Conservation (phyloP, 2,113 vertebrate species). For the Leucopternis melanops region DNA sequence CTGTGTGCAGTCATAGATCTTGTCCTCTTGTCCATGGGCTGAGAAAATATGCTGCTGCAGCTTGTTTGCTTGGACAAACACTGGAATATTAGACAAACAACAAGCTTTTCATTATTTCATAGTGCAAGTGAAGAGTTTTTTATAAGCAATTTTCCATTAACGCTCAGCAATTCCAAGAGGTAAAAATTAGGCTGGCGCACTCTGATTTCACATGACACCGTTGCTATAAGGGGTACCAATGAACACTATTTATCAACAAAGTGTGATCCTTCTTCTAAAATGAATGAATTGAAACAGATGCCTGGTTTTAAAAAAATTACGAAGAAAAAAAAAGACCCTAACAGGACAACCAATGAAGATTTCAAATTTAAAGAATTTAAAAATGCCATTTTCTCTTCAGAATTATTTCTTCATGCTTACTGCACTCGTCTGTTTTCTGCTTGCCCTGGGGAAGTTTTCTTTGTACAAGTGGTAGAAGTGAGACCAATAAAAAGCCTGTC, state of each 20-base stretch:
- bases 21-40: conserved; percentile 98
- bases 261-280: not conserved
- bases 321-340: not conserved
- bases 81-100: conserved; percentile 72
- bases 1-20: conserved; percentile 99
- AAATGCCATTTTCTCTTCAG: conserved; percentile 38
- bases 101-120: conserved; percentile 41
- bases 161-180: conserved; percentile 15
- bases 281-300: not conserved
- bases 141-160: not conserved
- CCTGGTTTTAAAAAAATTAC: not conserved
- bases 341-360: not conserved
- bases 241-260: not conserved
- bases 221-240: not conserved
- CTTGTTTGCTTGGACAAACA: conserved; percentile 98
- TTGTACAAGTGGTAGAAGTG: too few species aligned
- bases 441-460: too few species aligned
- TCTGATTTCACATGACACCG: conserved; percentile 5
- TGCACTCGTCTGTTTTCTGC: too few species aligned
- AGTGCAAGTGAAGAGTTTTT: not conserved
- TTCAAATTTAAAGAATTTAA: conserved; percentile 45
- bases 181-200: not conserved
- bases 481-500: too few species aligned
- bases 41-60: conserved; percentile 99
- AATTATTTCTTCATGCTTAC: conserved; percentile 50